A percentile compares a stretch with the other conserved stretches of the same genome.
Evolutionary conservation across 1,140 invertebrate genomes (phyloP).

Genomic region (Pogonomyrmex californicus): DNA sequence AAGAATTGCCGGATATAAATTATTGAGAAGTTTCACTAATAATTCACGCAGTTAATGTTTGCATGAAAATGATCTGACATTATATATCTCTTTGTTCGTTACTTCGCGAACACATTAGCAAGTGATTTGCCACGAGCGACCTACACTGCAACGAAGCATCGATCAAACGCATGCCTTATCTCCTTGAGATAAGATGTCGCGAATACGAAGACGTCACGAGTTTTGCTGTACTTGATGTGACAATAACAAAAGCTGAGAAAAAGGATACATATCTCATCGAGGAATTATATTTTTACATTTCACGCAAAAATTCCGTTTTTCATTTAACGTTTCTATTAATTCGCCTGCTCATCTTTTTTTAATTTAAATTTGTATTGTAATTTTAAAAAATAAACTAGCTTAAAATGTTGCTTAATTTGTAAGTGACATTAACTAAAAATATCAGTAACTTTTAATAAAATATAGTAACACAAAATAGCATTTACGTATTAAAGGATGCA

Average conservation of each 20-base stretch:
- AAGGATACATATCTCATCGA: neutral
- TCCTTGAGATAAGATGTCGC: slow-evolving; percentile 50
- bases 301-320: neutral
- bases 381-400: slow-evolving; percentile 4
- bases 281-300: slow-evolving; percentile 7
- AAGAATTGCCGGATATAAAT: neutral
- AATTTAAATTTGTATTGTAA: neutral
- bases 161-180: slow-evolving; percentile 62
- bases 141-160: slow-evolving; percentile 25
- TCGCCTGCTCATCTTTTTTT: neutral
- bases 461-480: neutral
- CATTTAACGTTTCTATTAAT: neutral
- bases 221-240: slow-evolving; percentile 14
- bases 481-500: neutral
- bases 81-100: slow-evolving; percentile 36
- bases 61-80: neutral
- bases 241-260: slow-evolving; percentile 25
- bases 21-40: neutral
- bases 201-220: slow-evolving; percentile 8
- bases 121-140: slow-evolving; percentile 45
- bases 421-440: neutral
- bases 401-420: neutral
- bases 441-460: neutral
- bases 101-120: slow-evolving; percentile 39
- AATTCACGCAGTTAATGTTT: neutral